Base-by-base conservation (phyloP, 2,797 vertebrate species). In the Phrynocephalus forsythii region DNA sequence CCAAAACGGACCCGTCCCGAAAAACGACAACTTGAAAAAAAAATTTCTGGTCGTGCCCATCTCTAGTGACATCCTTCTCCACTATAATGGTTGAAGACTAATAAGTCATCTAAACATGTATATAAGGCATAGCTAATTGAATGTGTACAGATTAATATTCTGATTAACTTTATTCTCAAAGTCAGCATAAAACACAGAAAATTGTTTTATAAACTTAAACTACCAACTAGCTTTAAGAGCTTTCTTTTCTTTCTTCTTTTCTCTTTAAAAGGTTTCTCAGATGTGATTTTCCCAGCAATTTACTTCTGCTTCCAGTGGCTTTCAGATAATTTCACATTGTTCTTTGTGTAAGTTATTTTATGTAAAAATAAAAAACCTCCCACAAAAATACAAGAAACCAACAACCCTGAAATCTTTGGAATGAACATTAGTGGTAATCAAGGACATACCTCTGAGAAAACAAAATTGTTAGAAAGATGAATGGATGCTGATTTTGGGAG, bases 401-500 rank as follows among this genome's bases (percentile, higher is more conserved):
- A 56, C 52, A 56, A 56, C 52, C 5, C 6, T 78, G 63, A 10
- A 44, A 60, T 24, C 9, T 63, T 38, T 50, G 28, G 50, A 75
- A 28, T 1, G 28, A 80, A 79, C 68, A 66, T 15, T 73, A n/a
- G 50, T 83, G 44, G 60, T 38, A 88, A 68, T 56, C 77, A 68
- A 26, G 44, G 69, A 79, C 87, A 94, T 83, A 92, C 60, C 89
- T 92, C 92, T 94, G 90, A 92, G 89, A 89, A 78, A 67, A 83
- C 91, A 93, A 20, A 0, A 0, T 79, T 92, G 63, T 44, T 92
- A 68, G 90, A 90, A 75, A 81, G 90, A 78, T 87, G 83, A 93
- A 90, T 91, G 91, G 86, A 93, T 91, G 78, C 85, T 93, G 90
- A 93, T 93, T 89, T 88, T 83, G 85, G 86, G 33, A 92, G 89